Evolutionary conservation across 2,888 invertebrate genomes (phyloP).

Genomic region (Leucoma salicis): DNA sequence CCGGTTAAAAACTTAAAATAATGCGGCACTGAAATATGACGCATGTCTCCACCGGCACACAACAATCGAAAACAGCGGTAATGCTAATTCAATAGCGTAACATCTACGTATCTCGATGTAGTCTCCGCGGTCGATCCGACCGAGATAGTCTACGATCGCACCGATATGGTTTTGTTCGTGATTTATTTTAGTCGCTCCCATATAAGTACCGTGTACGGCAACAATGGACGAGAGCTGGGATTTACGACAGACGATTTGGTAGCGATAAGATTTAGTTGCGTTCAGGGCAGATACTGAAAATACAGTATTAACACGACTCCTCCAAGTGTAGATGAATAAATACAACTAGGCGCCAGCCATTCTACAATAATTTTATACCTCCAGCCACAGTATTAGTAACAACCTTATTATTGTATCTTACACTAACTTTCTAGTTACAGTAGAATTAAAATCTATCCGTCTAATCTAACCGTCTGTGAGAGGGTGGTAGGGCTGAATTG

Average conservation of each 20-base stretch:
- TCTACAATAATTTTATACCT: no score
- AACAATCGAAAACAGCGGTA: slow-evolving; percentile 70
- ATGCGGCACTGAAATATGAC: slow-evolving; percentile 62
- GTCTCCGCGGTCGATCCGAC: slow-evolving; percentile 61
- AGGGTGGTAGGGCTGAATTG: no score
- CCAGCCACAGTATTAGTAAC: no score
- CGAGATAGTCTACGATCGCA: slow-evolving; percentile 71
- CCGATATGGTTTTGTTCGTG: slow-evolving; percentile 79
- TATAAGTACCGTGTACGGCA: slow-evolving; percentile 72
- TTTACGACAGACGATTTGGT: slow-evolving; percentile 78
- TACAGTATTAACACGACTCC: slow-evolving; percentile 46
- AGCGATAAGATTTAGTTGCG: slow-evolving; percentile 70
- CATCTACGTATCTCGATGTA: slow-evolving; percentile 65
- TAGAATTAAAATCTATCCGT: no score
- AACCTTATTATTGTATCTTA: no score
- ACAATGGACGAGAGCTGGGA: slow-evolving; percentile 70
- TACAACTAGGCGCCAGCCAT: slow-evolving; percentile 35
- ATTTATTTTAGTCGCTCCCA: slow-evolving; percentile 79
- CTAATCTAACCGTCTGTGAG: no score
- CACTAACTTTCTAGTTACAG: no score
- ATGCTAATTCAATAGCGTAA: slow-evolving; percentile 80
- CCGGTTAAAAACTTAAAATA: slow-evolving; percentile 72
- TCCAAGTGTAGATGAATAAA: slow-evolving; percentile 33
- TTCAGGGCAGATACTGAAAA: slow-evolving; percentile 42
- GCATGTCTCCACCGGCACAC: slow-evolving; percentile 43